Conservation (phyloP, 1,140 invertebrate genomes). For the Orius laevigatus region DNA sequence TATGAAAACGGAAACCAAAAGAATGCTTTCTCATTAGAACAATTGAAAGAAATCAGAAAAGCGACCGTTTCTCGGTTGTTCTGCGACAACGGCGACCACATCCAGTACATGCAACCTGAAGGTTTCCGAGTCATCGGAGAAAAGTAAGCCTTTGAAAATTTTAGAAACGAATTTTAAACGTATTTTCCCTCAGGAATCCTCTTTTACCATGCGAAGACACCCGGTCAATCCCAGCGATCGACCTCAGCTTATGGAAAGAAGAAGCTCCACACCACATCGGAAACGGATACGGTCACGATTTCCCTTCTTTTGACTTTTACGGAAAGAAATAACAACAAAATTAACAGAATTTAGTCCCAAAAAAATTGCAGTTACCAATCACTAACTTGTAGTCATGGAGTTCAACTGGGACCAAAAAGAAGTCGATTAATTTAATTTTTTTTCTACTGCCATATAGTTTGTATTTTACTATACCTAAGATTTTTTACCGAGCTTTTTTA, state of each 20-base stretch:
- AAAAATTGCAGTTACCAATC: too few species aligned
- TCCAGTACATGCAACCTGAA: conserved; percentile 52
- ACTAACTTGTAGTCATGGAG: too few species aligned
- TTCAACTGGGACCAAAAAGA: too few species aligned
- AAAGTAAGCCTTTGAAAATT: conserved; percentile 30
- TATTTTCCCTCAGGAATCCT: conserved; percentile 46
- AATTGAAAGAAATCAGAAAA: conserved; percentile 73
- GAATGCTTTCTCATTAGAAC: conserved; percentile 55
- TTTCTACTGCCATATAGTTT: too few species aligned
- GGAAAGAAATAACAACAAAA: too few species aligned
- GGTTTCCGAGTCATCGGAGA: conserved; percentile 40
- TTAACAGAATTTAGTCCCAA: too few species aligned
- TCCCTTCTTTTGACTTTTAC: too few species aligned
- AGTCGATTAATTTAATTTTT: too few species aligned
- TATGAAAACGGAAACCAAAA: conserved; percentile 50
- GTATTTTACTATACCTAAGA: too few species aligned
- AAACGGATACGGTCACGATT: too few species aligned
- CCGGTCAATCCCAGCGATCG: conserved; percentile 37
- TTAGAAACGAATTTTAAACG: conserved; percentile 8
- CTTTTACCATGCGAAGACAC: conserved; percentile 39
- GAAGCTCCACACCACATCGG: conserved; percentile 1
- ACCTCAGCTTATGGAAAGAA: conserved; percentile 31
- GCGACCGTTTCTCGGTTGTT: conserved; percentile 61
- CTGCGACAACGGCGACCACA: conserved; percentile 71
- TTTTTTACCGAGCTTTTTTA: too few species aligned